phyloP scores from a whole-genome alignment of 1,140 invertebrate species.

The Pseudoatta argentina region DNA sequence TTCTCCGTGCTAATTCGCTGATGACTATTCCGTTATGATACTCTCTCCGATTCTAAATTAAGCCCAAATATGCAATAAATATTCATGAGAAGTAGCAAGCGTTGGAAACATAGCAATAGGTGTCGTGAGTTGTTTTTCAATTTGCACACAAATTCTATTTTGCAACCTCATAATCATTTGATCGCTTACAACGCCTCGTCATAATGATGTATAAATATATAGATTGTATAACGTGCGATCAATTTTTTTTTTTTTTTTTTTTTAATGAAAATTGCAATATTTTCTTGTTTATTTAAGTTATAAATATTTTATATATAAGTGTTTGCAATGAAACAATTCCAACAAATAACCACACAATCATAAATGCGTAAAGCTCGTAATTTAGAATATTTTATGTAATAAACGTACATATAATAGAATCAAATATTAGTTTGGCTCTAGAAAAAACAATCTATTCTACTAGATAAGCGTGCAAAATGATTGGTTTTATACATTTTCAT shows the following conservation, averaged over 20 bases:
- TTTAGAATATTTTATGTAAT: neutral
- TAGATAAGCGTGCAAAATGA: neutral
- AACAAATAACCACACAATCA: neutral
- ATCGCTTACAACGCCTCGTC: neutral
- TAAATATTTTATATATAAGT: neutral
- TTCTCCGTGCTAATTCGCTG: neutral
- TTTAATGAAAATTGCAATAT: neutral
- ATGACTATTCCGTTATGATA: neutral
- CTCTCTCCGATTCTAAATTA: neutral
- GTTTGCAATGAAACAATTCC: neutral
- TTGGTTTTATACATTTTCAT: neutral
- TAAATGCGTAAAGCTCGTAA: neutral
- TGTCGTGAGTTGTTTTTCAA: neutral
- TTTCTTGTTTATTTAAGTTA: neutral
- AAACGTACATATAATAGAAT: too few species aligned
- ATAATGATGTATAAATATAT: neutral
- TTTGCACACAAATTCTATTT: slow-evolving; percentile 6
- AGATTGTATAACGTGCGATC: neutral
- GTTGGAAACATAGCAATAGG: slow-evolving; percentile 30
- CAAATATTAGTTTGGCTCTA: neutral
- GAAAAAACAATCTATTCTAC: neutral
- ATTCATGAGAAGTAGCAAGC: slow-evolving; percentile 28
- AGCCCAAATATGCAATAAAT: slow-evolving; percentile 10
- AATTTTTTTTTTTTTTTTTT: neutral
- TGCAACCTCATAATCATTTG: neutral